phyloP scores from a whole-genome alignment of 2,113 vertebrate species.

The Panthera uncia region DNA sequence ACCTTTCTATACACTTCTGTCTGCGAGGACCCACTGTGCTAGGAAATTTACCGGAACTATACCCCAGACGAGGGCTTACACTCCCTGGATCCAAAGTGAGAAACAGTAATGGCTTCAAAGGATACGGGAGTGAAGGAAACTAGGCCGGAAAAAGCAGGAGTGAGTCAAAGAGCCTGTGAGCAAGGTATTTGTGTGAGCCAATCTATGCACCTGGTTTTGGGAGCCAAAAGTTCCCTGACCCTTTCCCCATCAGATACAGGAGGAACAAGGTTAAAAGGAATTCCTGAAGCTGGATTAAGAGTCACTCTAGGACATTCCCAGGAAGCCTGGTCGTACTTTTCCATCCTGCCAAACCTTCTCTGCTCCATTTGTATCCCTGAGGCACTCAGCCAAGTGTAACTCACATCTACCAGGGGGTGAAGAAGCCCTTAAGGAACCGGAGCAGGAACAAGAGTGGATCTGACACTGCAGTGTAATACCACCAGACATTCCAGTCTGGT shows the following conservation, averaged over 20 bases:
- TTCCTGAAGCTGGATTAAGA: slow-evolving; percentile 67
- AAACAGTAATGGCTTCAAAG: slow-evolving; percentile 47
- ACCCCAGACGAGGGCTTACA: background rate
- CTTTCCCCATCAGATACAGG: slow-evolving; percentile 53
- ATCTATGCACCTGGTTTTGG: slow-evolving; percentile 52
- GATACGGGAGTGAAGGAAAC: slow-evolving; percentile 46
- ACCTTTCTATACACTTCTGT: background rate
- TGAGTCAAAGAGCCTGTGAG: slow-evolving; percentile 51
- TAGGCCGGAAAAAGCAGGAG: slow-evolving; percentile 60
- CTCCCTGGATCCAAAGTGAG: background rate
- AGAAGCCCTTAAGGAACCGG: slow-evolving; percentile 13
- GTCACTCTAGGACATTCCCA: slow-evolving; percentile 64
- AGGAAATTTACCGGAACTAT: background rate
- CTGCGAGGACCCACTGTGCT: background rate
- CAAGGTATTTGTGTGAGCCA: slow-evolving; percentile 51
- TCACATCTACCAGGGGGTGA: background rate
- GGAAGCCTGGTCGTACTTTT: slow-evolving; percentile 69
- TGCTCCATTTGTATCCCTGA: background rate
- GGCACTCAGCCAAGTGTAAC: slow-evolving; percentile 39
- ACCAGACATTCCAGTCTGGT: background rate
- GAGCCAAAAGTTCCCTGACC: slow-evolving; percentile 37
- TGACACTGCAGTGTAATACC: background rate
- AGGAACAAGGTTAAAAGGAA: slow-evolving; percentile 65
- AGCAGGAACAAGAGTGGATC: background rate
- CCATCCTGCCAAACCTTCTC: slow-evolving; percentile 55